Evolutionary conservation across 2,797 vertebrate species (phyloP), one percentile per base, ranked within the genome.

Genomic region (Bradypus variegatus): DNA sequence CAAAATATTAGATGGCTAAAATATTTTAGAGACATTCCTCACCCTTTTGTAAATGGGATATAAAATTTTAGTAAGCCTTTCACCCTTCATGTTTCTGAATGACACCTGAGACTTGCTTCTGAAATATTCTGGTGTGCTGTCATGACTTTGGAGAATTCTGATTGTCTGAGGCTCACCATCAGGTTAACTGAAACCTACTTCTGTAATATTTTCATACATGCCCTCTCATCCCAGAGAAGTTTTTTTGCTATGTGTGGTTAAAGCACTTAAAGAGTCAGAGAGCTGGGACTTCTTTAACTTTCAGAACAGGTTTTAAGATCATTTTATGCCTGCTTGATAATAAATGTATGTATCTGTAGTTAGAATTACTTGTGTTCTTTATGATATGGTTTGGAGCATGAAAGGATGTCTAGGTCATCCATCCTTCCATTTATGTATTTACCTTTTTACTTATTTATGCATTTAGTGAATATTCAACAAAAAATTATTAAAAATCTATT

Each of bases 1-100:
- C 91, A 94, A 89, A 94, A 82, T 87, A 89, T 55, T 60, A 91
- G 29, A 48, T 64, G 58, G 65, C 58, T 88, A 53, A 79, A 86
- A 93, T 93, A 69, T 75, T 93, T 87, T 88, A 58, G 60, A 75
- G 87, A 36, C 33, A 76, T 50, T 29, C 9, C 27, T 78, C 69
- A 31, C 27, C 53, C 27, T 80, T 89, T 29, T 64, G 13, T 48
- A 82, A 92, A 31, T 8, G 76, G n/a, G 33, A 53, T 62, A 50
- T 79, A 85, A 84, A 78, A 81, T 84, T 86, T 6, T 48, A 86
- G 62, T 87, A 31, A 88, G 6, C 10, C 11, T 60, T 86, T 65
- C 67, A 4, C 5, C 2, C 21, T 82, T 86, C 53, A 45, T 76
- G 62, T 92, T 79, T 65, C 25, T 64, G 31, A 85, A 64, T 76